Evolutionary conservation across 2,888 invertebrate genomes (phyloP).

Genomic region (Pasiphila rectangulata): DNA sequence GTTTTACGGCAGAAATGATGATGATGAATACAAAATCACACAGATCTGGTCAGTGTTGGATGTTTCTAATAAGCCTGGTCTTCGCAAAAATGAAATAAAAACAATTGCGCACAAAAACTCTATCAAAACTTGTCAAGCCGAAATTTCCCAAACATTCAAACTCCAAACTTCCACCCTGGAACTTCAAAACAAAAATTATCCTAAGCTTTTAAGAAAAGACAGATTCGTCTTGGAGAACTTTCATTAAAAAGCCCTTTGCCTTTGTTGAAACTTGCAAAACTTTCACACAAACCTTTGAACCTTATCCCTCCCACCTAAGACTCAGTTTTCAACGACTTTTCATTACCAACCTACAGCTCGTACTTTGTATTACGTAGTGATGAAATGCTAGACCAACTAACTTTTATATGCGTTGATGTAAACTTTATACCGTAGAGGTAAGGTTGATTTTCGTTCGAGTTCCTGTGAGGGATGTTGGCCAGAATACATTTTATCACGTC

Average conservation of each 20-base stretch:
- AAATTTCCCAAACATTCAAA: neutral
- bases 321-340: neutral
- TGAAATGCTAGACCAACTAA: conserved; percentile 23
- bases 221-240: conserved; percentile 16
- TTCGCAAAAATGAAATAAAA: too few relatives aligned
- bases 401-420: neutral
- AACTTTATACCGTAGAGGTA: neutral
- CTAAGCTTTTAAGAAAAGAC: conserved; percentile 22
- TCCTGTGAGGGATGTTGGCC: neutral
- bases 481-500: too few relatives aligned
- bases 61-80: too few relatives aligned
- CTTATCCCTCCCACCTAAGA: neutral
- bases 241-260: conserved; percentile 25
- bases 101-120: too few relatives aligned
- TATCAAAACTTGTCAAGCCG: neutral
- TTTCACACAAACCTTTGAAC: conserved; percentile 7
- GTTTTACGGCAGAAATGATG: too few relatives aligned
- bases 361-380: conserved; percentile 12
- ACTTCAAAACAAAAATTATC: conserved; percentile 20
- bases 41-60: too few relatives aligned
- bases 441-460: conserved; percentile 12
- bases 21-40: too few relatives aligned
- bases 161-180: conserved; percentile 6
- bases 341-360: neutral
- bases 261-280: conserved; percentile 14